Base-by-base conservation (phyloP, 1,140 invertebrate species). In the Sipha flava region DNA sequence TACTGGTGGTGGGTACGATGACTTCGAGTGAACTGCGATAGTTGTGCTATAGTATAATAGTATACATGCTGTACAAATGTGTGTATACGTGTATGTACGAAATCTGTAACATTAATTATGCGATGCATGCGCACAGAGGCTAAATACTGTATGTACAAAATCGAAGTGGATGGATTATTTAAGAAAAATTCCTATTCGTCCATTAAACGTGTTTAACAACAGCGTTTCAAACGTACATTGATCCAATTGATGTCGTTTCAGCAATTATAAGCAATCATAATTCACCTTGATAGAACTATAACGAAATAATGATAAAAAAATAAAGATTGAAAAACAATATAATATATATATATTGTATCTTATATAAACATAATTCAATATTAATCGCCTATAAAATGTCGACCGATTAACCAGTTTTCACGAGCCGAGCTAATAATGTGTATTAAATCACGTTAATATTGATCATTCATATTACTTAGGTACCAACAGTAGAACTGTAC, bases 121-220 rank as follows among this genome's bases (percentile, higher is more conserved):
- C 16, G 16, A 18, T 49, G 49, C 23, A 26, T 54, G 21, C 52
- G 52, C 10, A 12, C 14, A 26, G 26, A 1, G 26, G 52, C 5
- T 54, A 23, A 54, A 26, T 23, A 26, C 52, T 26, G 12, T n/a
- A n/a, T n/a, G n/a, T n/a, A n/a, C 23, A 12, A 31, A 31, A 31
- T n/a, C 59, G 31, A 4, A 64, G 59, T n/a, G n/a, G 18, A 37
- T 64, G 29, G 34, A 64, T 64, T 64, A 64, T 21, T 31, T 18
- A 21, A 21, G 49, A 64, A 34, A 64, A 34, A 34, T 64, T 34
- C 29, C 59, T 18, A 34, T 64, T 64, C 31, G 29, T 34, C 29
- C 57, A 26, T 57, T 57, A 34, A 64, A 64, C 59, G 59, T 64
- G 59, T 64, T 34, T 34, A 64, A 64, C 59, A 64, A 64, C 59